Percentiles rank a stretch among this genome's conserved stretches.
These are phyloP conservation scores for Trididemnum nubilum DNA, from an alignment of 23 tunicate genomes.

Conservation along the genomic window DNA sequence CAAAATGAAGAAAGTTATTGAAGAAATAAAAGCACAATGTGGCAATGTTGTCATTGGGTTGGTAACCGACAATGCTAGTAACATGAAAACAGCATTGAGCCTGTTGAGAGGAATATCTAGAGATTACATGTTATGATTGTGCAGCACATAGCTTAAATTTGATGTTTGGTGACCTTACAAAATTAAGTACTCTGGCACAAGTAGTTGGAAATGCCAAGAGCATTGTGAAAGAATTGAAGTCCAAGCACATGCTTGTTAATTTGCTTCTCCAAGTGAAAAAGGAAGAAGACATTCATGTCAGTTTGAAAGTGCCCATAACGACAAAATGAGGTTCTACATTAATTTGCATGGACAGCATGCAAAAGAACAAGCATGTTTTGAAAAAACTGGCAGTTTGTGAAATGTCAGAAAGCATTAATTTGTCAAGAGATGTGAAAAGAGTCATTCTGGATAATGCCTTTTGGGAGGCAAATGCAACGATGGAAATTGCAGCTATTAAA, in stretches of 20 bases:
- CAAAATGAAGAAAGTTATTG: neutral
- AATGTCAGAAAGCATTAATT: constrained; percentile 7
- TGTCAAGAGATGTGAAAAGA: neutral
- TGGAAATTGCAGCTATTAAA: too few relatives aligned
- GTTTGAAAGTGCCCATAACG: neutral
- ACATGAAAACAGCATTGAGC: constrained; percentile 2
- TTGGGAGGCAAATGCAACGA: neutral
- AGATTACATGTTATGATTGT: constrained; percentile 7
- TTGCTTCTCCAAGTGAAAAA: neutral
- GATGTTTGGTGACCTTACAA: constrained; percentile 2
- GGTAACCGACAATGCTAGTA: neutral
- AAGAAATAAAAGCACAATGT: too few relatives aligned
- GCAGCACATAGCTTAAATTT: constrained; percentile 6
- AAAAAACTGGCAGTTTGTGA: constrained; percentile 1
- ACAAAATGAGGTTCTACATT: neutral
- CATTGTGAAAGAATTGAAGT: too few relatives aligned
- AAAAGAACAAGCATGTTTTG: constrained; percentile 11
- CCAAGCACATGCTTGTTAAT: neutral
- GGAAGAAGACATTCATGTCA: neutral
- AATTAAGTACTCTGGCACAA: neutral
- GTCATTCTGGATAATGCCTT: neutral
- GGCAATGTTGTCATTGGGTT: neutral
- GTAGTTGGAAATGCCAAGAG: too few relatives aligned
- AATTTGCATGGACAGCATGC: neutral
- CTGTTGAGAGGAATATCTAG: constrained; percentile 17